These are phyloP conservation scores for Cossypha dichroa DNA, from an alignment of 2,797 vertebrate genomes.

Conservation along the genomic window DNA sequence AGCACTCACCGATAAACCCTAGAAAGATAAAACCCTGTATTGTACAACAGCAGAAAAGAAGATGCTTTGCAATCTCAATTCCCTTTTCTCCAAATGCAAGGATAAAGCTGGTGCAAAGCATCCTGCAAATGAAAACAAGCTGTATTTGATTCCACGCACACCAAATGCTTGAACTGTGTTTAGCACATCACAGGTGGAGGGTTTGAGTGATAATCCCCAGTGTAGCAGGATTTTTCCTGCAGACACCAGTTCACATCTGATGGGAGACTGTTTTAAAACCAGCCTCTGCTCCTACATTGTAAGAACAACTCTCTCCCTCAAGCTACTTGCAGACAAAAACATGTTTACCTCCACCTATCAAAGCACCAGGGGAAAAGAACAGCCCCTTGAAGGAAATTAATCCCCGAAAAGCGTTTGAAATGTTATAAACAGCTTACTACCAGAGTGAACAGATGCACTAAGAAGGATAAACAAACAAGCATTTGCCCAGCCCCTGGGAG, in stretches of 20 bases:
- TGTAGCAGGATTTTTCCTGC: neutral
- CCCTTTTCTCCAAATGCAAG: neutral
- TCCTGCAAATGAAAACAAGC: neutral
- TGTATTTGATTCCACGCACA: neutral
- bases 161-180: neutral
- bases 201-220: neutral
- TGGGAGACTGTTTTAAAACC: neutral
- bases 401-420: neutral
- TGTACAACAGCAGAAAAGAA: neutral
- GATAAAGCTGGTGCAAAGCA: neutral
- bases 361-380: constrained; percentile 14
- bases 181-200: neutral
- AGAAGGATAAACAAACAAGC: constrained; percentile 27
- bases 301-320: constrained; percentile 15
- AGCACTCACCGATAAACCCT: neutral
- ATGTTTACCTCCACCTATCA: constrained; percentile 47
- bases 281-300: neutral
- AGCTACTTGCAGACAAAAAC: constrained; percentile 40
- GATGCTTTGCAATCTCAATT: neutral
- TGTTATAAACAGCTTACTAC: neutral
- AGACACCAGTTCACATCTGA: constrained; percentile 21
- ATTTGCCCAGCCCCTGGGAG: neutral
- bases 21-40: neutral
- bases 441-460: neutral
- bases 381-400: constrained; percentile 47